A percentile compares a stretch with the other conserved stretches of the same genome.
These are phyloP conservation scores for Neostethus bicornis DNA, from an alignment of 2,797 vertebrate genomes.

Conservation along the genomic window DNA sequence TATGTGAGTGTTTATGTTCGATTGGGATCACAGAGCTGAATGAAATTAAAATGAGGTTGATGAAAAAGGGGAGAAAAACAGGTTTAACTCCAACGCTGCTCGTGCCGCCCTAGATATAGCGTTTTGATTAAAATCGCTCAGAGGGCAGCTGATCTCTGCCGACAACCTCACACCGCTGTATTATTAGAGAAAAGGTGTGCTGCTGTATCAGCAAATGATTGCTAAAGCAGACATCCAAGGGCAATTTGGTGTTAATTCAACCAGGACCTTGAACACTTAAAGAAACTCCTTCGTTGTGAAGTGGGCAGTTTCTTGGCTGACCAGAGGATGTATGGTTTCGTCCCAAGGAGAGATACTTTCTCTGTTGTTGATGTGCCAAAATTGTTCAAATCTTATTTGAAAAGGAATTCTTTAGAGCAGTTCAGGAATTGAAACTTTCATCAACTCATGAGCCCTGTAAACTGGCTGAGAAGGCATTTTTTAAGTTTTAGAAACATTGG, in stretches of 20 bases:
- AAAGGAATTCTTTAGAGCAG: neutral
- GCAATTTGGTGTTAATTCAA: conserved; percentile 2
- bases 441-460: neutral
- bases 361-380: conserved; percentile 6
- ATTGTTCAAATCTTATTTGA: conserved; percentile 6
- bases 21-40: neutral
- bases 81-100: too few species aligned
- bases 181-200: neutral
- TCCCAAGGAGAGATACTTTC: conserved; percentile 14
- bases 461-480: too few species aligned
- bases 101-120: neutral
- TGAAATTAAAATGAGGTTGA: conserved; percentile 7
- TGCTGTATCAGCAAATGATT: conserved; percentile 2
- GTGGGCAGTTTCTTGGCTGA: neutral
- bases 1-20: neutral
- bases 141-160: neutral
- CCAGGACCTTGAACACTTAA: conserved; percentile 1
- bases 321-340: conserved; percentile 7
- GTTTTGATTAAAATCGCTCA: neutral
- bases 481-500: too few species aligned
- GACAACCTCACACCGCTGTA: neutral
- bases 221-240: conserved; percentile 8
- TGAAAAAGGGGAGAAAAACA: neutral
- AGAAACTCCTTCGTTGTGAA: conserved; percentile 2
- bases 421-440: conserved; percentile 19